phyloP scores from a whole-genome alignment of 2,113 vertebrate genomes.

The Hymenochirus boettgeri region DNA sequence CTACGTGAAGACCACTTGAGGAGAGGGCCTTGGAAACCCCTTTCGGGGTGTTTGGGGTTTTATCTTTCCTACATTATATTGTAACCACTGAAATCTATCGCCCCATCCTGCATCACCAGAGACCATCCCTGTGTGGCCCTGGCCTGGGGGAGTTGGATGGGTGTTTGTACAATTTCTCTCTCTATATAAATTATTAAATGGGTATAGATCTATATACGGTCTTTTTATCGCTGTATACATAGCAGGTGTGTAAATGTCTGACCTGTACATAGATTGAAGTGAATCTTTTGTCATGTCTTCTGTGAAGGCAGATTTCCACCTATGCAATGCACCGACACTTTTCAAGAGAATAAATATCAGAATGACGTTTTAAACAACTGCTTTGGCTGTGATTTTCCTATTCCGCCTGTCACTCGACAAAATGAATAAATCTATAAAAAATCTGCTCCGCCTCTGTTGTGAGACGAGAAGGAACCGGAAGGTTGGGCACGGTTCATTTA shows the following conservation, averaged over 20 bases:
- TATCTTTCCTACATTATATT: too few relatives aligned
- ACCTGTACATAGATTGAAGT: slow-evolving; percentile 51
- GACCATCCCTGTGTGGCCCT: too few relatives aligned
- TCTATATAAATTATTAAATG: slow-evolving; percentile 51
- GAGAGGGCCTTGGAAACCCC: too few relatives aligned
- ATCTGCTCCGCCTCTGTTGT: too few relatives aligned
- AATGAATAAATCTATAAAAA: slow-evolving; percentile 51
- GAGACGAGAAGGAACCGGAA: too few relatives aligned
- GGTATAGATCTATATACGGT: slow-evolving; percentile 53
- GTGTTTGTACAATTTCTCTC: slow-evolving; percentile 45
- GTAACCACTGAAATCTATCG: too few relatives aligned
- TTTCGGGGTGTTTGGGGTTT: too few relatives aligned
- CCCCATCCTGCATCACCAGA: too few relatives aligned
- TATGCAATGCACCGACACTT: slow-evolving; percentile 82
- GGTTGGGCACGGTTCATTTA: too few relatives aligned
- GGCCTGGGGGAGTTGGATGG: too few relatives aligned
- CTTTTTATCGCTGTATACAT: slow-evolving; percentile 27
- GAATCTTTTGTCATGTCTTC: slow-evolving; percentile 66
- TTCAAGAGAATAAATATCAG: slow-evolving; percentile 53
- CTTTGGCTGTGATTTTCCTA: slow-evolving; percentile 78
- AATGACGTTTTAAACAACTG: slow-evolving; percentile 51
- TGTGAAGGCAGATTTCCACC: slow-evolving; percentile 67
- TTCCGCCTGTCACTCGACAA: slow-evolving; percentile 70
- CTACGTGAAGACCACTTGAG: too few relatives aligned
- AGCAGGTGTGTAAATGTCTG: too few relatives aligned